Evolutionary conservation across 2,797 vertebrate genomes (phyloP), one percentile per base, ranked within the genome.

Genomic region (Morus bassanus): DNA sequence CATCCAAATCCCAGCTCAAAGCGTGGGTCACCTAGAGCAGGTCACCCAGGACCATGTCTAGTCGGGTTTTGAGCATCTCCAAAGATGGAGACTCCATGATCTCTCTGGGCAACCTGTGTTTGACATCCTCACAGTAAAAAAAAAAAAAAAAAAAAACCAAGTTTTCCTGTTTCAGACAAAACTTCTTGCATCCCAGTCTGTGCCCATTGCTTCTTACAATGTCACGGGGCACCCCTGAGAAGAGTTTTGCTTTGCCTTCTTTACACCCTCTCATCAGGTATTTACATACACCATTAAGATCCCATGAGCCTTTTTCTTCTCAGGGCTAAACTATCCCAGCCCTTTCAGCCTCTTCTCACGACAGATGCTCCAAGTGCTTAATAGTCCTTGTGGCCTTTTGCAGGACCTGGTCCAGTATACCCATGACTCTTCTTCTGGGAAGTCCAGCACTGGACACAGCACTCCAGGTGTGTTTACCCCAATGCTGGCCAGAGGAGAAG

Each of bases 221-320:
- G 24, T 25, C 65, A 61, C 0, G 0, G 16, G 41, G 31, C 46
- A 73, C 11, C 16, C 28, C 18, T 22, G 2, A 61, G 46, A 39
- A 61, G 41, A 61, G 30, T 59, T 64, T 30, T 59, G 43, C 22
- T 45, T n/a, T 21, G 33, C 79, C 33, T 18, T 68, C 35, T 68
- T 84, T 39, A 43, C 33, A 65, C 4, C n/a, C 23, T 73, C 39
- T 59, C 54, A 50, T 50, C 33, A 50, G 19, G 12, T 35, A 45
- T 61, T 59, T 59, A 63, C 39, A 54, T 8, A 59, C 6, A 75
- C n/a, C 13, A 33, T 1, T n/a, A 72, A 70, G 35, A 79, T 33
- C 12, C 19, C 4, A 0, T 9, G 7, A 18, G 18, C 17, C 28
- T 33, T 30, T 11, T 81, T 63, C 53, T 78, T 81, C 46, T 85